Evolutionary conservation across 2,888 invertebrate species (phyloP).

Genomic region (Drosophila setosimentum): DNA sequence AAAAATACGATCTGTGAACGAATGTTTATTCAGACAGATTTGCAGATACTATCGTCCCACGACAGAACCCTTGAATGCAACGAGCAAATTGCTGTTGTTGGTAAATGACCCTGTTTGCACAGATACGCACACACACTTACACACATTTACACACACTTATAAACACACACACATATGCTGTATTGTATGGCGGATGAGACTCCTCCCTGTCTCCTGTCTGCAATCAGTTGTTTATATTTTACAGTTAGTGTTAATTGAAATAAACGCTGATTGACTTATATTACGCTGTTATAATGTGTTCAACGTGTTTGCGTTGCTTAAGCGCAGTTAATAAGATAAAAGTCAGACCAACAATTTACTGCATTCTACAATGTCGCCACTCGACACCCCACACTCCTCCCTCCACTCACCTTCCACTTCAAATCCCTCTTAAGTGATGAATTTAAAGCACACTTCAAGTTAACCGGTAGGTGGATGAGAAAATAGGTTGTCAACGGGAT

Average conservation of each 20-base stretch:
- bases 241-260: slow-evolving; percentile 66
- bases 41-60: slow-evolving; percentile 16
- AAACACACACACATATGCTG: not conserved
- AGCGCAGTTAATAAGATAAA: slow-evolving; percentile 60
- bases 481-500: slow-evolving; percentile 16
- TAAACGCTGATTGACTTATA: slow-evolving; percentile 81
- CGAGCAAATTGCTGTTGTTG: slow-evolving; percentile 28
- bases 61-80: slow-evolving; percentile 9
- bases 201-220: slow-evolving; percentile 12
- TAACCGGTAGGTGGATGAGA: not conserved
- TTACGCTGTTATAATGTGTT: slow-evolving; percentile 54
- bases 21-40: slow-evolving; percentile 53
- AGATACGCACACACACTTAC: slow-evolving; percentile 5
- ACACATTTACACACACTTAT: slow-evolving; percentile 6
- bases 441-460: slow-evolving; percentile 48
- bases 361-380: slow-evolving; percentile 41
- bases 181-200: slow-evolving; percentile 59
- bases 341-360: slow-evolving; percentile 58
- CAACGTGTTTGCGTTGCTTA: slow-evolving; percentile 30
- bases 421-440: slow-evolving; percentile 22
- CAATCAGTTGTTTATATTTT: slow-evolving; percentile 39
- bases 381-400: fast-evolving
- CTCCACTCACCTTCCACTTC: no score
- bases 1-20: slow-evolving; percentile 23
- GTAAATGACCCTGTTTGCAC: slow-evolving; percentile 28